phyloP scores from a whole-genome alignment of 1,140 invertebrate genomes.

The Spodoptera litura region DNA sequence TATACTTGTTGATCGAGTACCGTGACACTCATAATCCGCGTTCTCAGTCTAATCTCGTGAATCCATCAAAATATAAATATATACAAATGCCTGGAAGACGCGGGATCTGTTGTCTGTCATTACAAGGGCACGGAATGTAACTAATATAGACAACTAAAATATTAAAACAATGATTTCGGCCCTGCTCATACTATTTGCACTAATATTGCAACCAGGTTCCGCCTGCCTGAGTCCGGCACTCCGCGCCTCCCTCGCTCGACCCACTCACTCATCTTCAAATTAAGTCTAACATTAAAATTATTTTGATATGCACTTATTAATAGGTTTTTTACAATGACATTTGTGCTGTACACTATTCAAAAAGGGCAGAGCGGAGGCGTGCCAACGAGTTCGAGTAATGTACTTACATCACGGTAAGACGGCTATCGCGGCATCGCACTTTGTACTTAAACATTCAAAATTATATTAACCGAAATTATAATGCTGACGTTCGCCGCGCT shows the following conservation, averaged over 20 bases:
- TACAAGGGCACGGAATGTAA: slow-evolving; percentile 36
- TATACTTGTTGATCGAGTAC: slow-evolving; percentile 25
- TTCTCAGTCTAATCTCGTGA: slow-evolving; percentile 34
- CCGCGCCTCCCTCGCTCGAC: slow-evolving; percentile 46
- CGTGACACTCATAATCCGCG: slow-evolving; percentile 26
- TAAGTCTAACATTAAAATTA: slow-evolving; percentile 80
- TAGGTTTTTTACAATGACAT: slow-evolving; percentile 81
- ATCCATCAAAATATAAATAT: slow-evolving; percentile 31
- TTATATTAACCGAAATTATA: slow-evolving; percentile 54
- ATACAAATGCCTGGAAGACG: slow-evolving; percentile 38
- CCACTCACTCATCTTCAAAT: slow-evolving; percentile 61
- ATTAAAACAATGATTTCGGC: slow-evolving; percentile 23
- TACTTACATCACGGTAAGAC: slow-evolving; percentile 60
- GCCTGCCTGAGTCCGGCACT: slow-evolving; percentile 43
- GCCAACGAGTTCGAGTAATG: slow-evolving; percentile 54
- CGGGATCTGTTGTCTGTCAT: slow-evolving; percentile 22
- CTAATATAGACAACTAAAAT: slow-evolving; percentile 20
- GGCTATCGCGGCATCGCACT: slow-evolving; percentile 57
- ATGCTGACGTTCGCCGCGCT: slow-evolving; percentile 42
- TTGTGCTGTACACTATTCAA: slow-evolving; percentile 82
- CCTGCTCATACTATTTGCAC: slow-evolving; percentile 4
- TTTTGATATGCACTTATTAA: slow-evolving; percentile 84
- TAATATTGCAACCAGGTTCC: slow-evolving; percentile 53
- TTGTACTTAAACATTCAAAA: slow-evolving; percentile 64
- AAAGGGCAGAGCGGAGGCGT: slow-evolving; percentile 53